These are phyloP conservation scores for Pseudopipra pipra DNA, from an alignment of 2,113 vertebrate genomes.

Conservation along the genomic window DNA sequence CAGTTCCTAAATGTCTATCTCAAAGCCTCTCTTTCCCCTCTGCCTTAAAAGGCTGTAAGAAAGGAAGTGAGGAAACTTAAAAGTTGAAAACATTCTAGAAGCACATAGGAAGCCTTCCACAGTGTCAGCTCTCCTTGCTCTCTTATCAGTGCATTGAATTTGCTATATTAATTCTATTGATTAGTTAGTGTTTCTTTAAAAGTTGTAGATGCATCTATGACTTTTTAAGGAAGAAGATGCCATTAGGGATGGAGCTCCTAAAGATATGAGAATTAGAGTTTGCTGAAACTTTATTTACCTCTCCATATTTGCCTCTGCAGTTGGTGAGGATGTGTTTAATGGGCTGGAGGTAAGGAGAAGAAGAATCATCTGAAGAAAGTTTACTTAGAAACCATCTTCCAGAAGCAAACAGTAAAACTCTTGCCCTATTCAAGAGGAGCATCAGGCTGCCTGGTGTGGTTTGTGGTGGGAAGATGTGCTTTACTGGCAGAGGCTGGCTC, in stretches of 20 bases:
- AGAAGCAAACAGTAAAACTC: neutral
- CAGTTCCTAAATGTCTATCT: neutral
- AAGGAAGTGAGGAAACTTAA: neutral
- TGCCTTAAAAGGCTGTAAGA: neutral
- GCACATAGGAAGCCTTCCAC: neutral
- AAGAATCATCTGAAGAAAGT: neutral
- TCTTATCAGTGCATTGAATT: neutral
- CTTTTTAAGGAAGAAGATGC: neutral
- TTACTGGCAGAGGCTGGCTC: neutral
- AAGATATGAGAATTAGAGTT: neutral
- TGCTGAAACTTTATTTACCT: neutral
- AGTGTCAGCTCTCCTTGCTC: neutral
- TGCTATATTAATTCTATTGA: neutral
- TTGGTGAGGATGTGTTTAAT: neutral
- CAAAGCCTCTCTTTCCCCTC: neutral
- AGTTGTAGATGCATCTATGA: neutral
- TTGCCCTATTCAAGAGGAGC: neutral
- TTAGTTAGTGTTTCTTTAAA: neutral
- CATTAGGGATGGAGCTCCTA: neutral
- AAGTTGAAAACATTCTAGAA: neutral
- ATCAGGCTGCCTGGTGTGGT: neutral
- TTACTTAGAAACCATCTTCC: neutral
- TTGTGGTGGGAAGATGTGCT: fast-evolving
- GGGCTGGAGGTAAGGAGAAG: neutral
- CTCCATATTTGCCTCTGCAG: neutral